Base-by-base conservation (phyloP, 2,888 invertebrate genomes). In the Drosophila nr. perissopoda region DNA sequence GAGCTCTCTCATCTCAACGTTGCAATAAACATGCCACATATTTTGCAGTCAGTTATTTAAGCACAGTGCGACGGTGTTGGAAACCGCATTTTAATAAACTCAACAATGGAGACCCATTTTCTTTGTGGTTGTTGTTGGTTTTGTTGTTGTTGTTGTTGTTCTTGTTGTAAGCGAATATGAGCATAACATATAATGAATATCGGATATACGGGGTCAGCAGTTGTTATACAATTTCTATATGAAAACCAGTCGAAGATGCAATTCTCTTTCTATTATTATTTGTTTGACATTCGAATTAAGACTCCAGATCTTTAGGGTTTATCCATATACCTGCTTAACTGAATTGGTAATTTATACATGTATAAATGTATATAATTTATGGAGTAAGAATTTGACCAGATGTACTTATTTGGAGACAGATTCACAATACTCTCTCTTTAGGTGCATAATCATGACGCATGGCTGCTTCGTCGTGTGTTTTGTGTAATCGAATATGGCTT, bases 71-170 rank as follows among this genome's bases (percentile, higher is more conserved):
- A 77, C 87, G 49, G 62, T 68, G 69, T 65, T 82, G 70, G 52
- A 86, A 86, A 82, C 89, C 89, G 88, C 83, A 87, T 83, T 81
- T 89, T 70, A 87, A 89, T 84, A 86, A 78, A 74, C 70, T 70
- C 64, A 59, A 60, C 81, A 58, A 64, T 57, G 70, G 72, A 67
- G 57, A 25, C 31, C 42, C 67, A 79, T 58, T 71, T 62, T 58
- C 56, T 58, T 29, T 54, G 54, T 21, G 21, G 54, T 70, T 46
- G 51, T 57, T 54, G 38, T 27, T 54, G 21, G 1, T n/a, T n/a
- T 25, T 38, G 48, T 27, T 48, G 42, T 46, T 27, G 48, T 48
- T 57, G 48, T 57, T 61, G 51, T 52, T 48, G 51, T 49, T n/a
- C n/a, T n/a, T n/a, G n/a, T n/a, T 57, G 83, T 77, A 74, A 83